Percentiles rank a stretch among this genome's conserved stretches.
These are phyloP conservation scores for Blennius ocellaris DNA, from an alignment of 2,113 vertebrate genomes.

Conservation along the genomic window DNA sequence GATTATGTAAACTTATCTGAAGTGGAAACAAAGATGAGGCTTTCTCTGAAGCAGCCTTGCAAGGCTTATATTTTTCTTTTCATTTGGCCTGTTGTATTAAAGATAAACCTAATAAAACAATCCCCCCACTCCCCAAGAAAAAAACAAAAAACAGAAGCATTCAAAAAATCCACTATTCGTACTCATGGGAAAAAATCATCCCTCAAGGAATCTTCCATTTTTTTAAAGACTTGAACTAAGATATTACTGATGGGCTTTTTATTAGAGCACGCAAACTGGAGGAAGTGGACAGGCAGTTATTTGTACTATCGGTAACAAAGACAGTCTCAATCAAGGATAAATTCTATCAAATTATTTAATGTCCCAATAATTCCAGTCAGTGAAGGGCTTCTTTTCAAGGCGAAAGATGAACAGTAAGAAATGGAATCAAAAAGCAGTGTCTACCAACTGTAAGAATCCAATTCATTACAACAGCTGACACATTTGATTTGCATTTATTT, in stretches of 20 bases:
- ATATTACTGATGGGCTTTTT: neutral
- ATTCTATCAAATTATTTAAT: neutral
- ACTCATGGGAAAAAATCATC: neutral
- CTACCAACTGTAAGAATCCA: neutral
- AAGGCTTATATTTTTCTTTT: neutral
- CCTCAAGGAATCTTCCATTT: neutral
- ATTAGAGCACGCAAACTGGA: neutral
- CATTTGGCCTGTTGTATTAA: neutral
- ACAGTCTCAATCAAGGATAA: neutral
- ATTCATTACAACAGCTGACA: slow-evolving; percentile 21
- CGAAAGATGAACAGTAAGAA: neutral
- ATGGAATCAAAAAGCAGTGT: slow-evolving; percentile 8
- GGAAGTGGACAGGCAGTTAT: neutral
- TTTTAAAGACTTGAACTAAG: neutral
- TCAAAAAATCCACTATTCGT: neutral
- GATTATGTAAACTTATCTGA: slow-evolving; percentile 30
- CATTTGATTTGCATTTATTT: slow-evolving; percentile 42
- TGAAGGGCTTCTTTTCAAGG: slow-evolving; percentile 31
- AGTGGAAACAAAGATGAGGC: slow-evolving; percentile 17
- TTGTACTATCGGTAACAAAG: neutral
- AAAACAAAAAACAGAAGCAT: neutral
- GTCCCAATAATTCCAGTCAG: neutral
- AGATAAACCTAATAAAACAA: neutral
- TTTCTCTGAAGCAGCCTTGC: neutral
- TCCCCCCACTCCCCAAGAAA: neutral